Evolutionary conservation across 1,140 invertebrate species (phyloP).

Genomic region (Drosophila lacertosa): DNA sequence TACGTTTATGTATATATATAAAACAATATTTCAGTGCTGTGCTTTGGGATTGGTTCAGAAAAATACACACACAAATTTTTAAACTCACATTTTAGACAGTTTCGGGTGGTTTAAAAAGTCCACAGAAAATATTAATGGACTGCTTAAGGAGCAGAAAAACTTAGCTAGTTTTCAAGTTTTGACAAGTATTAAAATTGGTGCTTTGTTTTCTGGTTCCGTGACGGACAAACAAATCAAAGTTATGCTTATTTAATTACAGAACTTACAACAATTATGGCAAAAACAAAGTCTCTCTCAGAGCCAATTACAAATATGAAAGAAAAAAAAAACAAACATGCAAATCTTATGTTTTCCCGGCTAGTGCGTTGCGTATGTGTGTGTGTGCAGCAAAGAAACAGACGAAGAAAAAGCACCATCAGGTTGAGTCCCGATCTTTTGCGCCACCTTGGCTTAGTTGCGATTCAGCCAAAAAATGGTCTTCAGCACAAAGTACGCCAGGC

Average conservation of each 20-base stretch:
- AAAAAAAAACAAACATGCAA: slow-evolving; percentile 32
- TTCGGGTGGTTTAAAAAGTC: slow-evolving; percentile 10
- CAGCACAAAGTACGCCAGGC: slow-evolving; percentile 92
- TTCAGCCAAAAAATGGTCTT: slow-evolving; percentile 94
- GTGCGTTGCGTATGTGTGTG: slow-evolving; percentile 29
- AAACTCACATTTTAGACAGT: slow-evolving; percentile 32
- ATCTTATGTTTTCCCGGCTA: slow-evolving; percentile 1
- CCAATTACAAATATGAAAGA: slow-evolving; percentile 43
- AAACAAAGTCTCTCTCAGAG: slow-evolving; percentile 59
- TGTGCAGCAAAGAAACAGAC: slow-evolving; percentile 37
- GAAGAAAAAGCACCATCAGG: slow-evolving; percentile 36
- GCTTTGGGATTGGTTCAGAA: slow-evolving; percentile 31
- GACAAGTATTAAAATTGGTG: slow-evolving; percentile 23
- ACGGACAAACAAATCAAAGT: slow-evolving; percentile 53
- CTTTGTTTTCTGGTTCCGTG: slow-evolving; percentile 44
- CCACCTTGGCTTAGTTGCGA: slow-evolving; percentile 85
- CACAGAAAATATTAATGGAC: neutral
- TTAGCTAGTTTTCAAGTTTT: slow-evolving; percentile 5
- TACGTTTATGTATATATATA: slow-evolving; percentile 11
- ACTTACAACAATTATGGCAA: slow-evolving; percentile 72
- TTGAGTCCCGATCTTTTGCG: neutral
- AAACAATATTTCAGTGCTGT: slow-evolving; percentile 42
- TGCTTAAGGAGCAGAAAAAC: neutral
- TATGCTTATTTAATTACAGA: slow-evolving; percentile 73
- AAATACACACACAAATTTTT: slow-evolving; percentile 34